Percentiles rank a stretch among this genome's conserved stretches.
Evolutionary conservation across 2,797 vertebrate genomes (phyloP).

Genomic region (Botia kubotai): DNA sequence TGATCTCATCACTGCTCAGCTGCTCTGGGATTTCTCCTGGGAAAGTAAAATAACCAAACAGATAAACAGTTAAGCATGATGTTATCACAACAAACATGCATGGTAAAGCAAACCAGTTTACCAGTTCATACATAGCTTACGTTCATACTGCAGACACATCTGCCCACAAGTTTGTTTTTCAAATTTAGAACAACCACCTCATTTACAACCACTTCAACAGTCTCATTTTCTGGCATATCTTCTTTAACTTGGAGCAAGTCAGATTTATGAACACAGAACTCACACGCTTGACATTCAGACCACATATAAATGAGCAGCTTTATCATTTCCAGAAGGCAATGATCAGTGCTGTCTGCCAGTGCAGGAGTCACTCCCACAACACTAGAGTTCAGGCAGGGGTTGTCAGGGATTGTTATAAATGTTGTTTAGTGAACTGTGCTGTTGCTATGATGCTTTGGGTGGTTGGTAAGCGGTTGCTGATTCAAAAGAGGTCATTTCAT

Average conservation of each 20-base stretch:
- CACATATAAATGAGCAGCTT: neutral
- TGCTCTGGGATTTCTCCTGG: slow-evolving; percentile 74
- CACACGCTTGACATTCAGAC: neutral
- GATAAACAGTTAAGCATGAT: neutral
- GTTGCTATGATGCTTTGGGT: too few relatives aligned
- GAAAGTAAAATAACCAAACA: neutral
- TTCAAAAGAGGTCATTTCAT: too few relatives aligned
- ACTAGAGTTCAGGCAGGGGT: slow-evolving; percentile 14
- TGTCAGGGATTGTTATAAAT: too few relatives aligned
- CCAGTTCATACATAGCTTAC: too few relatives aligned
- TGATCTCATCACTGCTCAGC: slow-evolving; percentile 82
- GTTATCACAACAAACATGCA: slow-evolving; percentile 9
- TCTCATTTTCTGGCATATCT: neutral
- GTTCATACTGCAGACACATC: neutral
- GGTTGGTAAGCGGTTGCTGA: too few relatives aligned
- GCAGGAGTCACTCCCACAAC: slow-evolving; percentile 77
- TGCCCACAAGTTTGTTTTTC: slow-evolving; percentile 1
- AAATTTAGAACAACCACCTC: slow-evolving; percentile 5
- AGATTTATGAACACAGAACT: neutral
- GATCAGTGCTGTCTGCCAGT: too few relatives aligned
- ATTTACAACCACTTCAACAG: neutral
- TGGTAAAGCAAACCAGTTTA: neutral
- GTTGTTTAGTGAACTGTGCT: too few relatives aligned
- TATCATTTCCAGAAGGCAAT: too few relatives aligned
- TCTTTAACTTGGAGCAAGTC: neutral